Evolutionary conservation across 2,888 invertebrate species (phyloP).

Genomic region (Mythimna impura): DNA sequence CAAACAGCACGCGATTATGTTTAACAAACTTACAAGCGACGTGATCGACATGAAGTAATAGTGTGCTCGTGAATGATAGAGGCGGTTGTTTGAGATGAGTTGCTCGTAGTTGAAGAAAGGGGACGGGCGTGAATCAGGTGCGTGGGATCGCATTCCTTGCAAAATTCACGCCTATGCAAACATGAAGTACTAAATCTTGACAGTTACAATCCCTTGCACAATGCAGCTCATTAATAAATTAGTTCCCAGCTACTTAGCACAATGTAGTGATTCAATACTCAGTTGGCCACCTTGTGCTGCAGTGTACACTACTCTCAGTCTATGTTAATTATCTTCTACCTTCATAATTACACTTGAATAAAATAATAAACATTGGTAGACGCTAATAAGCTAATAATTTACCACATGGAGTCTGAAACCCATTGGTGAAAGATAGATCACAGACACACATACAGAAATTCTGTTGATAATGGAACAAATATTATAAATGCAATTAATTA

Average conservation of each 20-base stretch:
- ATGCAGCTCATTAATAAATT: slow-evolving; percentile 58
- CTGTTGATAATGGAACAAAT: background rate
- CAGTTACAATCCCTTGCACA: slow-evolving; percentile 50
- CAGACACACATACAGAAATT: background rate
- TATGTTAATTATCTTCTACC: slow-evolving; percentile 47
- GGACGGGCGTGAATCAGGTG: slow-evolving; percentile 49
- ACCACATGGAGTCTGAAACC: background rate
- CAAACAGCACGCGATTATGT: slow-evolving; percentile 21
- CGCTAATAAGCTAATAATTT: background rate
- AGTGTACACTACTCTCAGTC: slow-evolving; percentile 13
- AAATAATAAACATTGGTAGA: background rate
- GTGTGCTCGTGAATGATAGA: slow-evolving; percentile 13
- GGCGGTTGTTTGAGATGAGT: slow-evolving; percentile 16
- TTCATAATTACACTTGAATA: slow-evolving; percentile 29
- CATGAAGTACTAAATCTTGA: slow-evolving; percentile 31
- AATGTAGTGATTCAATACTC: slow-evolving; percentile 37
- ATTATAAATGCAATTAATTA: background rate
- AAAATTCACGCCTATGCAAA: slow-evolving; percentile 62
- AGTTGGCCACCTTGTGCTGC: slow-evolving; percentile 16
- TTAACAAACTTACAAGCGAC: slow-evolving; percentile 6
- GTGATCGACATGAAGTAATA: background rate
- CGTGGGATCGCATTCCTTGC: slow-evolving; percentile 62
- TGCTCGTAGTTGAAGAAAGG: slow-evolving; percentile 49
- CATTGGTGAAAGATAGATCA: background rate
- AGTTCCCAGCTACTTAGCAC: slow-evolving; percentile 18